phyloP scores from a whole-genome alignment of 2,113 vertebrate species.

The Dermatemys mawii region DNA sequence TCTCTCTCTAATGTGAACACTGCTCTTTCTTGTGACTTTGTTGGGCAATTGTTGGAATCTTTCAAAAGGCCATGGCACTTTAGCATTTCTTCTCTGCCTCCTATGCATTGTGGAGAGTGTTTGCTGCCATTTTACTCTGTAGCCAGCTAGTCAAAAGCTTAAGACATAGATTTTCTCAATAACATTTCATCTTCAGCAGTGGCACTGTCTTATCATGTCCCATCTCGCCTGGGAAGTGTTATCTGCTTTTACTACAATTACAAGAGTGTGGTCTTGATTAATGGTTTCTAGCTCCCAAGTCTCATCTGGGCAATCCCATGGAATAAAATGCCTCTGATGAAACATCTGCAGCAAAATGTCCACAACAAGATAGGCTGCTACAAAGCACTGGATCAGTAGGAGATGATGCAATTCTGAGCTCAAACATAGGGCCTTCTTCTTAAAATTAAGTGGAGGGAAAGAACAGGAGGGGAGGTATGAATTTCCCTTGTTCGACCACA shows the following conservation, averaged over 20 bases:
- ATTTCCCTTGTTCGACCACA: neutral
- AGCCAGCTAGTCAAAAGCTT: neutral
- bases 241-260: neutral
- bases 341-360: neutral
- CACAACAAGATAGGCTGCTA: neutral
- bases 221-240: neutral
- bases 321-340: neutral
- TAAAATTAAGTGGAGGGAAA: neutral
- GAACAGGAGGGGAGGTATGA: neutral
- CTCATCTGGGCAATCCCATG: neutral
- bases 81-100: accelerated
- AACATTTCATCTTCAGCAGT: accelerated
- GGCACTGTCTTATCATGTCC: neutral
- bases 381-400: accelerated
- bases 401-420: neutral
- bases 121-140: accelerated
- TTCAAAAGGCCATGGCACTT: accelerated
- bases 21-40: no score
- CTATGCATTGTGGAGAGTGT: accelerated
- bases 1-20: neutral
- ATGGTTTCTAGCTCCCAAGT: neutral
- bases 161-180: neutral
- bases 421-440: neutral
- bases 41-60: accelerated
- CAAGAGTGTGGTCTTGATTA: neutral